Conservation (phyloP, 2,113 vertebrate species). For the Neodontobutis hainanensis region DNA sequence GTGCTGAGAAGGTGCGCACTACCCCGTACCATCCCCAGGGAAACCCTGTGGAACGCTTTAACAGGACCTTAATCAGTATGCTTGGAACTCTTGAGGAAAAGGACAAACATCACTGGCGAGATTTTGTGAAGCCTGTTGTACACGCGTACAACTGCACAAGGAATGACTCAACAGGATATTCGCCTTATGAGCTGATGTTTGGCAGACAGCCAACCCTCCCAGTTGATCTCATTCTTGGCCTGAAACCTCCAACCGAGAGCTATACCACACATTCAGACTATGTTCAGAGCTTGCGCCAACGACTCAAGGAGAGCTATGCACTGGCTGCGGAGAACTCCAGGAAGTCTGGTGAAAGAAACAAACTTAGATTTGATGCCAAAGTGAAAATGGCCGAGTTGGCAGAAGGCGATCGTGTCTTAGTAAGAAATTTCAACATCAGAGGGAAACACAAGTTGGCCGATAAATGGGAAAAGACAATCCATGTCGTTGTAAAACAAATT, state of each 20-base stretch:
- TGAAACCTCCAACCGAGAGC: slow-evolving; percentile 12
- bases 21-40: not conserved
- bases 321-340: slow-evolving; percentile 16
- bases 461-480: no score
- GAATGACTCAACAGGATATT: slow-evolving; percentile 27
- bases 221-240: slow-evolving; percentile 29
- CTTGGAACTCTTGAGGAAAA: slow-evolving; percentile 7
- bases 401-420: slow-evolving; percentile 26
- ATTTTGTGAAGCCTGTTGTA: slow-evolving; percentile 30
- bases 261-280: slow-evolving; percentile 13
- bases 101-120: slow-evolving; percentile 28
- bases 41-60: not conserved
- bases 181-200: slow-evolving; percentile 39
- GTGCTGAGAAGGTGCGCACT: not conserved
- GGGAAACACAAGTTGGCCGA: no score
- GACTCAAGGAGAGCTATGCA: slow-evolving; percentile 18
- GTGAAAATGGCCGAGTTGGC: not conserved
- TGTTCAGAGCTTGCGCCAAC: slow-evolving; percentile 14
- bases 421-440: slow-evolving; percentile 12
- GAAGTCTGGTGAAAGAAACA: slow-evolving; percentile 18
- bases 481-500: no score
- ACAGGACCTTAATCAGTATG: not conserved
- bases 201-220: slow-evolving; percentile 27
- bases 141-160: slow-evolving; percentile 39
- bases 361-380: slow-evolving; percentile 25